phyloP scores from a whole-genome alignment of 2,113 vertebrate genomes.

The Rafetus swinhoei region DNA sequence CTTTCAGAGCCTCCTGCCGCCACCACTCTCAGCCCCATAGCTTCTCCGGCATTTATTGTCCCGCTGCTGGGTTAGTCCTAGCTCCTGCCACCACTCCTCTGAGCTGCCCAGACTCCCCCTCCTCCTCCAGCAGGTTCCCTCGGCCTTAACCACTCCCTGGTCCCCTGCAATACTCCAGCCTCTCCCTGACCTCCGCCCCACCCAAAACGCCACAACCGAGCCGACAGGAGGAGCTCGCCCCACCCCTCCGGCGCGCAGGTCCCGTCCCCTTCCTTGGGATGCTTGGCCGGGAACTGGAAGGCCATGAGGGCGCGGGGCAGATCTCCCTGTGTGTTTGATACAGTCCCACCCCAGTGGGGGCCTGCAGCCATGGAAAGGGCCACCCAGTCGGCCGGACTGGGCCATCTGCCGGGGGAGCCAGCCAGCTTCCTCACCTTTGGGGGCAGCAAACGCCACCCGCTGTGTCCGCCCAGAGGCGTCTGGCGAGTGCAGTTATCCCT shows the following conservation, averaged over 20 bases:
- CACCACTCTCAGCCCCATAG: not conserved
- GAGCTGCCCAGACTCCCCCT: not conserved
- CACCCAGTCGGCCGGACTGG: no score
- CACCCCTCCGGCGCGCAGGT: not conserved
- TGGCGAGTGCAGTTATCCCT: not conserved
- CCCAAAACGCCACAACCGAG: not conserved
- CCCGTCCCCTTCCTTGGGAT: not conserved
- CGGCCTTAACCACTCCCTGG: not conserved
- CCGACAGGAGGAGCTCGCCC: no score
- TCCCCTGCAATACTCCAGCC: not conserved
- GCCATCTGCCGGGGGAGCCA: not conserved
- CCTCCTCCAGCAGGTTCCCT: not conserved
- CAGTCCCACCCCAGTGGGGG: not conserved
- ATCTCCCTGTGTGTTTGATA: not conserved
- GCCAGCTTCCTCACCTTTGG: not conserved
- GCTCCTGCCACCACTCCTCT: not conserved
- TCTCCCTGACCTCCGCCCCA: not conserved
- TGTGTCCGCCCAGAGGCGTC: not conserved
- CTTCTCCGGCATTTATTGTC: not conserved
- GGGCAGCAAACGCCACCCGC: not conserved
- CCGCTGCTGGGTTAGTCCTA: not conserved
- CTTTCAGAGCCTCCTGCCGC: not conserved
- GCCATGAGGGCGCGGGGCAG: not conserved
- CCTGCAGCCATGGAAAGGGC: not conserved
- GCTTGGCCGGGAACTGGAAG: no score